Conservation (phyloP, 2,797 vertebrate species). For the Phataginus tricuspis region DNA sequence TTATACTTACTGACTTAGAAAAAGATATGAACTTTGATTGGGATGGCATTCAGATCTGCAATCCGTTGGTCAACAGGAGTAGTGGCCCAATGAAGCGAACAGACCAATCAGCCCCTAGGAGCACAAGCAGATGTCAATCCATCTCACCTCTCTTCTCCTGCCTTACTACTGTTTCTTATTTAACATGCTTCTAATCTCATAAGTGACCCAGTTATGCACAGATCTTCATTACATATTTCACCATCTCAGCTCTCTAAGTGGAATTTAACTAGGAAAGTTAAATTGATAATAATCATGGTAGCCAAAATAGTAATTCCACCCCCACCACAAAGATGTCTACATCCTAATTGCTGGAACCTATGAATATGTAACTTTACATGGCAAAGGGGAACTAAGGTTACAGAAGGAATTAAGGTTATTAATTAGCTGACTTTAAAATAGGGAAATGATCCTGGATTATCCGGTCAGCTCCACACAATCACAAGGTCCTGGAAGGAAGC, state of each 20-base stretch:
- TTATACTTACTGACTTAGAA: background rate
- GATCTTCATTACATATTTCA: background rate
- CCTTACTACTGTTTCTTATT: background rate
- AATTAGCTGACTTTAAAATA: background rate
- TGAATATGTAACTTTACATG: background rate
- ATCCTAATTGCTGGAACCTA: background rate
- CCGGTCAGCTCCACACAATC: background rate
- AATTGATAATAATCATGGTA: background rate
- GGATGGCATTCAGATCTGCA: background rate
- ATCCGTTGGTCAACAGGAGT: background rate
- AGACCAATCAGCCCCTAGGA: background rate
- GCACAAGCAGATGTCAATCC: background rate
- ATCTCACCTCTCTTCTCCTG: background rate
- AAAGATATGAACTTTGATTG: background rate
- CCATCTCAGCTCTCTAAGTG: background rate
- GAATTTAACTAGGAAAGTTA: conserved; percentile 38
- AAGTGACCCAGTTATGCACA: background rate
- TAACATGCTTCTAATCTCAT: background rate
- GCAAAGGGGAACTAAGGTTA: background rate
- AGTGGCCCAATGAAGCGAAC: background rate
- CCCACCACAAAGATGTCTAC: background rate
- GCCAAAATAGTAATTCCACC: background rate
- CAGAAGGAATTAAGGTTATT: background rate
- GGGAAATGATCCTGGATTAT: background rate
- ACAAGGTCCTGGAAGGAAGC: background rate